phyloP scores from a whole-genome alignment of 2,797 vertebrate genomes.

The Kryptolebias ocellatus region DNA sequence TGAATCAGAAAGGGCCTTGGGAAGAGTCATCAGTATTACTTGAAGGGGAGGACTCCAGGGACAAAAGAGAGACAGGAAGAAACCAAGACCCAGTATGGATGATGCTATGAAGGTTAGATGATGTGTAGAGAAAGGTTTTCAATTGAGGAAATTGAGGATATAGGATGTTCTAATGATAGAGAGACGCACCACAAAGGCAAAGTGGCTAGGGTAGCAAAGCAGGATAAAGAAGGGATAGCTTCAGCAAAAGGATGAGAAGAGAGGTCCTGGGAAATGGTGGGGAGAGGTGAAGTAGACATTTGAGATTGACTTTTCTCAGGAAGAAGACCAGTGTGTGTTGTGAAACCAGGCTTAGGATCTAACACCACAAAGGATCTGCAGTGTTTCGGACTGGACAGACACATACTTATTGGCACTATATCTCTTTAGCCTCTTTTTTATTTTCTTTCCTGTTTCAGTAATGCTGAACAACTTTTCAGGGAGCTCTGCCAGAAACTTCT shows the following conservation, averaged over 20 bases:
- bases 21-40: constrained; percentile 61
- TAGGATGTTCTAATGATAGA: constrained; percentile 44
- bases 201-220: constrained; percentile 21
- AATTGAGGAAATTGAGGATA: constrained; percentile 27
- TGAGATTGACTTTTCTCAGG: constrained; percentile 59
- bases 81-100: constrained; percentile 24
- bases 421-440: constrained; percentile 1
- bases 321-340: constrained; percentile 45
- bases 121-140: constrained; percentile 38
- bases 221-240: constrained; percentile 55
- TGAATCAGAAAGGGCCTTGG: constrained; percentile 61
- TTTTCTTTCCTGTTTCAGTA: constrained; percentile 16
- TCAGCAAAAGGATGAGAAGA: constrained; percentile 45
- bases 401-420: constrained; percentile 14
- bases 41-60: constrained; percentile 43
- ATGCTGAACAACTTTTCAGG: constrained; percentile 20
- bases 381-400: constrained; percentile 26
- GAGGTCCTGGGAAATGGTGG: constrained; percentile 70
- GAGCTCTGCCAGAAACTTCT: constrained; percentile 23
- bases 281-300: constrained; percentile 50
- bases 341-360: constrained; percentile 56
- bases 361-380: constrained; percentile 43
- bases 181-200: constrained; percentile 47
- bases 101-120: constrained; percentile 46
- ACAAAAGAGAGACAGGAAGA: constrained; percentile 43